Conservation (phyloP, 2,113 vertebrate genomes). For the Crotalus tigris region DNA sequence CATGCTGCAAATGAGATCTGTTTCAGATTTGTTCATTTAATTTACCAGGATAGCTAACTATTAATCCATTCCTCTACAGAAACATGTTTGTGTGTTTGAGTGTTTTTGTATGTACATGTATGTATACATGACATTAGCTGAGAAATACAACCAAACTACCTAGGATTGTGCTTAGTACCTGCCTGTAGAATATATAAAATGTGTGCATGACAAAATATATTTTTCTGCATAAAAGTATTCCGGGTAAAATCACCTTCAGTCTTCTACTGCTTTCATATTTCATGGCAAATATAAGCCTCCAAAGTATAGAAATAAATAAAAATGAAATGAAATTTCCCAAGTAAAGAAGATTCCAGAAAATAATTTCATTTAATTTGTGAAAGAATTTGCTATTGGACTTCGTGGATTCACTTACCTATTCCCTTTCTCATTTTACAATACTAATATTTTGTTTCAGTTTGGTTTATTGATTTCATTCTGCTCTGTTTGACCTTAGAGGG, state of each 20-base stretch:
- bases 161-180: neutral
- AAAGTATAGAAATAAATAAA: neutral
- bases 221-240: neutral
- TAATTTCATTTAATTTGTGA: rapidly evolving
- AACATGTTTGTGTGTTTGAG: neutral
- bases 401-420: neutral
- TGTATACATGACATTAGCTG: neutral
- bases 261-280: neutral
- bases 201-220: neutral
- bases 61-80: neutral
- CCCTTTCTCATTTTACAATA: neutral
- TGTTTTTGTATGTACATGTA: neutral
- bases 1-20: neutral
- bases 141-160: neutral
- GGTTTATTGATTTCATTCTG: conserved; percentile 19
- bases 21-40: neutral
- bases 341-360: neutral
- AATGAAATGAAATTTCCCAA: neutral
- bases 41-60: neutral
- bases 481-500: conserved; percentile 33
- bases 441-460: conserved; percentile 27
- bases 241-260: neutral
- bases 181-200: neutral
- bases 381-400: conserved; percentile 3
- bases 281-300: neutral